Percentiles rank a stretch among this genome's conserved stretches.
Evolutionary conservation across 2,888 invertebrate species (phyloP).

Genomic region (Spilosoma lubricipeda): DNA sequence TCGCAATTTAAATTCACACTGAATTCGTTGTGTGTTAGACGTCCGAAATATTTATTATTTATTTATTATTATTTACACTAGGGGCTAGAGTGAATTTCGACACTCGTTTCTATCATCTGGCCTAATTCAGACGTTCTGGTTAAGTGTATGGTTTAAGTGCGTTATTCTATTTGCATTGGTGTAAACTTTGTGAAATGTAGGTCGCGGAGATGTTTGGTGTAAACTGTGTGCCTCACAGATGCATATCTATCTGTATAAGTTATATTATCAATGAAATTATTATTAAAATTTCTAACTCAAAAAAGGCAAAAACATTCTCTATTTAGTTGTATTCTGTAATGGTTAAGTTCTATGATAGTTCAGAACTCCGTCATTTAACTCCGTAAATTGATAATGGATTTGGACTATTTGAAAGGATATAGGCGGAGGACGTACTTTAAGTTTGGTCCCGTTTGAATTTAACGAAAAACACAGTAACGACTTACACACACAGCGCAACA

Average conservation of each 20-base stretch:
- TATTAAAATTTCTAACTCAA: neutral
- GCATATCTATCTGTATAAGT: neutral
- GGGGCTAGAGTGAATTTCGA: slow-evolving; percentile 42
- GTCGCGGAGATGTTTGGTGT: neutral
- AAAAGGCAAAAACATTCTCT: neutral
- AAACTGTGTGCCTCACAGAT: neutral
- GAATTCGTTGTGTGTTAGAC: too few species aligned
- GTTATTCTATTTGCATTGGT: slow-evolving; percentile 42
- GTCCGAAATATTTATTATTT: too few species aligned
- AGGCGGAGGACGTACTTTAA: too few species aligned
- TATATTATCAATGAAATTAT: neutral
- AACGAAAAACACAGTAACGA: too few species aligned
- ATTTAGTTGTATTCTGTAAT: neutral
- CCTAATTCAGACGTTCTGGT: slow-evolving; percentile 44
- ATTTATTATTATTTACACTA: too few species aligned
- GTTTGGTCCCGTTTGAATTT: too few species aligned
- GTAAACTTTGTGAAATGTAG: slow-evolving; percentile 43
- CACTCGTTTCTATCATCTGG: slow-evolving; percentile 33
- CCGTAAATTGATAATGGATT: too few species aligned
- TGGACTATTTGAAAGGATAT: too few species aligned
- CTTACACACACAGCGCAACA: too few species aligned
- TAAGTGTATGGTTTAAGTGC: slow-evolving; percentile 32
- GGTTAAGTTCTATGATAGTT: too few species aligned
- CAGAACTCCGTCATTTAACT: too few species aligned
- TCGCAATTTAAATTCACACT: slow-evolving; percentile 35